Evolutionary conservation across 2,888 invertebrate species (phyloP).

Genomic region (Psylliodes chrysocephalus): DNA sequence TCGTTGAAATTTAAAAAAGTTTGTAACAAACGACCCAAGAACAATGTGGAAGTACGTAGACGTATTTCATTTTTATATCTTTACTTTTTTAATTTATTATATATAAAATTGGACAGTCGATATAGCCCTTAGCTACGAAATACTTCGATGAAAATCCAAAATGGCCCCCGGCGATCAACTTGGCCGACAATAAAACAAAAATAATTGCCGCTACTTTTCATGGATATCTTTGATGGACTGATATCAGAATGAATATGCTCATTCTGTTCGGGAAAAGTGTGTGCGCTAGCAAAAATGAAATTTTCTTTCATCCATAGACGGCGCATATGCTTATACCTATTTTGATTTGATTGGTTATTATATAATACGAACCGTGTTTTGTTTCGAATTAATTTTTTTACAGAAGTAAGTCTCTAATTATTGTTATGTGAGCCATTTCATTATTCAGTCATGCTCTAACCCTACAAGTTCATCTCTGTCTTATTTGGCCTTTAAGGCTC

Average conservation of each 20-base stretch:
- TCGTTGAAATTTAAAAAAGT: constrained; percentile 44
- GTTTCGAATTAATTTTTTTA: too few relatives aligned
- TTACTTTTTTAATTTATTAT: constrained; percentile 44
- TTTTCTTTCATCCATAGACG: background rate
- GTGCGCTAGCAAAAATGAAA: background rate
- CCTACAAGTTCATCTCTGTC: too few relatives aligned
- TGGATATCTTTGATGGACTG: constrained; percentile 28
- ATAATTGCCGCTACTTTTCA: constrained; percentile 35
- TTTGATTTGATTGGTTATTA: too few relatives aligned
- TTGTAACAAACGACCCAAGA: constrained; percentile 43
- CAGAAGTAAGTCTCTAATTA: too few relatives aligned
- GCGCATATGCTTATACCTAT: too few relatives aligned
- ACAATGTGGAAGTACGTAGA: constrained; percentile 39
- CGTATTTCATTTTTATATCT: constrained; percentile 45
- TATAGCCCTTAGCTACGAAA: constrained; percentile 28
- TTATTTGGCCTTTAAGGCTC: too few relatives aligned
- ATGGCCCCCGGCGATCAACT: constrained; percentile 36
- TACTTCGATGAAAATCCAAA: constrained; percentile 37
- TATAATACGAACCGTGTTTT: too few relatives aligned
- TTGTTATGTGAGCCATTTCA: too few relatives aligned
- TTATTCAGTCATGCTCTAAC: too few relatives aligned
- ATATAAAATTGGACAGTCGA: constrained; percentile 38
- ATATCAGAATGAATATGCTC: constrained; percentile 15
- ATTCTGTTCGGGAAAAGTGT: background rate
- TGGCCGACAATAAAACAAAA: constrained; percentile 37